Conservation (phyloP, 2,113 vertebrate genomes). For the Argyrosomus japonicus region DNA sequence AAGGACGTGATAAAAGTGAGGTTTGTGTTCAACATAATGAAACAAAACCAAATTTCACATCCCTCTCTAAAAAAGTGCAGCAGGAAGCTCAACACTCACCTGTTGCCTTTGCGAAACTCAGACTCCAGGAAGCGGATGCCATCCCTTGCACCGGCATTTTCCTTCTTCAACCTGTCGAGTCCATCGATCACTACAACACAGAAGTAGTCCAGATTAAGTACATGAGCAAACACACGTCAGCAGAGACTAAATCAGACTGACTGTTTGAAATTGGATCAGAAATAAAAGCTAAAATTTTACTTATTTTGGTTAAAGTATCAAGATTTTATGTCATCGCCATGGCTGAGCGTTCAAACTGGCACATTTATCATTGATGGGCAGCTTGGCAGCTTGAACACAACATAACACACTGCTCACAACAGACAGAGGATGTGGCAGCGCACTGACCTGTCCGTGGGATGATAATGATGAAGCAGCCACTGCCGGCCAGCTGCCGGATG, state of each 20-base stretch:
- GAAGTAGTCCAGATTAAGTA: accelerated
- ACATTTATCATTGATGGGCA: background rate
- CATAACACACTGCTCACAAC: background rate
- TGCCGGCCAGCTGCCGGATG: slow-evolving; percentile 91
- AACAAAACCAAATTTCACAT: background rate
- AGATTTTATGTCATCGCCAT: background rate
- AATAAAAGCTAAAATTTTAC: background rate
- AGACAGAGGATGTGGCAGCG: background rate
- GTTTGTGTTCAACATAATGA: background rate
- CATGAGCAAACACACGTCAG: background rate
- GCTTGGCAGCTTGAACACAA: background rate
- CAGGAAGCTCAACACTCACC: slow-evolving; percentile 78
- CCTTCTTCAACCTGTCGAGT: slow-evolving; percentile 95
- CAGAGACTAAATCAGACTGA: background rate
- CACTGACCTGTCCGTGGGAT: slow-evolving; percentile 93
- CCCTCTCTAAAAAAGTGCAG: no score
- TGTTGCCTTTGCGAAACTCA: slow-evolving; percentile 97
- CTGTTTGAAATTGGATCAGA: background rate
- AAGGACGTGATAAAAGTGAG: background rate
- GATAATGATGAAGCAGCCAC: slow-evolving; percentile 97
- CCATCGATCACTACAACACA: slow-evolving; percentile 92
- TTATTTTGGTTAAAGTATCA: no score
- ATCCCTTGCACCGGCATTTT: slow-evolving; percentile 92
- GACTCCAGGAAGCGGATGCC: slow-evolving; percentile 96
- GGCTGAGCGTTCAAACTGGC: background rate